These are phyloP conservation scores for Colius striatus DNA, from an alignment of 2,113 vertebrate genomes.

Conservation along the genomic window DNA sequence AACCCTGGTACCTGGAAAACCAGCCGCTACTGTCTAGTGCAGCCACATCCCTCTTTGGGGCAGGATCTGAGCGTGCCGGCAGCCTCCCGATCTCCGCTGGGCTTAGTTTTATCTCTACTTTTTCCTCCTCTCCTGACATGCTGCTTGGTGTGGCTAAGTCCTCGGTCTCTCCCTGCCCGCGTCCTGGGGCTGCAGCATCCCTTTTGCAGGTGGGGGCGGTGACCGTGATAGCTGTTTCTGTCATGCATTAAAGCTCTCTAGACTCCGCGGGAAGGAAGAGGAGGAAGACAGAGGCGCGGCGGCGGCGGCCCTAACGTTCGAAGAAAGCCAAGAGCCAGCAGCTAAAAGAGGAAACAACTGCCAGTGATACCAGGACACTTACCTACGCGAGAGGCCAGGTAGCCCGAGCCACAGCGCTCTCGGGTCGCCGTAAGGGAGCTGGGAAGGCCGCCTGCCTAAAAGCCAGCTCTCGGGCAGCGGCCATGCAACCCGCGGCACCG, in stretches of 20 bases:
- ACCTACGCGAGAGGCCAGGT: neutral
- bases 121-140: slow-evolving; percentile 70
- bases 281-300: slow-evolving; percentile 36
- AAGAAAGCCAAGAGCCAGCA: slow-evolving; percentile 69
- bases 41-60: slow-evolving; percentile 71
- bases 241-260: slow-evolving; percentile 63
- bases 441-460: slow-evolving; percentile 1
- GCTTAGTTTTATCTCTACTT: slow-evolving; percentile 42
- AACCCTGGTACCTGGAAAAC: slow-evolving; percentile 82
- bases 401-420: neutral
- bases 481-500: slow-evolving; percentile 6
- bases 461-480: neutral
- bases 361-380: slow-evolving; percentile 68
- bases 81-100: slow-evolving; percentile 76
- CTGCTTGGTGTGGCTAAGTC: slow-evolving; percentile 69
- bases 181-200: slow-evolving; percentile 67
- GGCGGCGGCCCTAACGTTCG: slow-evolving; percentile 52
- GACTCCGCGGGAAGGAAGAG: slow-evolving; percentile 55
- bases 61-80: slow-evolving; percentile 72
- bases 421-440: neutral
- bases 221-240: slow-evolving; percentile 59
- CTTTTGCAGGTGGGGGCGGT: slow-evolving; percentile 64
- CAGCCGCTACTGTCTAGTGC: slow-evolving; percentile 77
- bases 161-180: slow-evolving; percentile 68
- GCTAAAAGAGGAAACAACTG: slow-evolving; percentile 71